Evolutionary conservation across 2,888 invertebrate genomes (phyloP), one percentile per base, ranked within the genome.

Genomic region (Melanchra persicariae): DNA sequence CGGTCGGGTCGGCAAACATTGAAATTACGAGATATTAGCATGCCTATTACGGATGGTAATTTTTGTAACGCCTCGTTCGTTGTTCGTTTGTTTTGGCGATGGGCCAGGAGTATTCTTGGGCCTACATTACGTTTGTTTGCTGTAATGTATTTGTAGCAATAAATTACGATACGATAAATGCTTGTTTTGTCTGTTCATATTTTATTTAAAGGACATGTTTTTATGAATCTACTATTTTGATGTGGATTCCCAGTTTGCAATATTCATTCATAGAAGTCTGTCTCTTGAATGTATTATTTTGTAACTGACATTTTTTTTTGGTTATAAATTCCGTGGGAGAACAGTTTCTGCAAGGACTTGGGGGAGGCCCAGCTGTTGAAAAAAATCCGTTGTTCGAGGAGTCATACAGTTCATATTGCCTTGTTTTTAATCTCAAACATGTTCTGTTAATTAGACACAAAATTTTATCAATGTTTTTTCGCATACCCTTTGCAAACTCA

Each of bases 1-100:
- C 79, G 78, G 79, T 81, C 64, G 74, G 66, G 74, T 75, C 70
- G 60, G 77, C 64, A 80, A 82, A 85, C 79, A 84, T 70, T 80
- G 75, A 77, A 82, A 77, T 84, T 77, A 80, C 72, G 75, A 64
- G 68, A 69, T 73, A 80, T 84, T 86, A 76, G 47, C 80, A 69
- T 66, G 22, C 67, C 70, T 77, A 81, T 79, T 72, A 61, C 37
- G 30, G 66, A 17, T 40, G 64, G 57, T 75, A 84, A 65, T 74
- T 85, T 83, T 85, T 77, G 70, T 63, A 63, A 55, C 59, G 10
- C 12, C 26, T 26, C 34, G 58, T 9, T 73, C 34, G 58, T 9
- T 73, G 58, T 73, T 30, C 45, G n/a, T 43, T 73, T 47, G 68
- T 79, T 81, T 77, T 83, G 84, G 77, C 84, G 9, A 40, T 65